phyloP scores from a whole-genome alignment of 2,113 vertebrate genomes.

The Synodontis membranacea region DNA sequence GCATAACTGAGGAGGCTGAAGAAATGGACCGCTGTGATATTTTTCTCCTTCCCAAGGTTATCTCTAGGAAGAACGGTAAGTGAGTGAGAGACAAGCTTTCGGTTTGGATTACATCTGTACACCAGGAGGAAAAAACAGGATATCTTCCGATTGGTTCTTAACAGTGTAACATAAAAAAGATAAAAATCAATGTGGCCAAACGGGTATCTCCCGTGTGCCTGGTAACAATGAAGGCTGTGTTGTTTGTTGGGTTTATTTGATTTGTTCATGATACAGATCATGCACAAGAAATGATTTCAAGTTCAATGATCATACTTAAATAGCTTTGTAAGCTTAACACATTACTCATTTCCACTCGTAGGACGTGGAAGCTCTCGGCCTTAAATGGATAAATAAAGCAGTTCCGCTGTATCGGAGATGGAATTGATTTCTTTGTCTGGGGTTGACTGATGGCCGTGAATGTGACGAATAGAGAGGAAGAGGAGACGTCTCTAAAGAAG shows the following conservation, averaged over 20 bases:
- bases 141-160: conserved; percentile 33
- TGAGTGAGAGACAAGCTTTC: conserved; percentile 45
- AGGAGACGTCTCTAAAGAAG: conserved; percentile 44
- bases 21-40: conserved; percentile 42
- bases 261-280: conserved; percentile 4
- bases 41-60: conserved; percentile 52
- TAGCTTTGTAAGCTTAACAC: conserved; percentile 22
- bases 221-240: conserved; percentile 19
- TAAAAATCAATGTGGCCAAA: conserved; percentile 45
- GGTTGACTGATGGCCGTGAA: conserved; percentile 51
- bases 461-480: conserved; percentile 43
- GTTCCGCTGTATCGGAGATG: conserved; percentile 38
- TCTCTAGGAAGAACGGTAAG: conserved; percentile 39
- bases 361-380: conserved; percentile 24
- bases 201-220: background rate
- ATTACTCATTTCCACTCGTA: conserved; percentile 33
- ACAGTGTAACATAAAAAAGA: conserved; percentile 35
- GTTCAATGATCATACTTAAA: conserved; percentile 37
- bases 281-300: background rate
- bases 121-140: conserved; percentile 27
- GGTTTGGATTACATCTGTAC: conserved; percentile 52
- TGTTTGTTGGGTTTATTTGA: conserved; percentile 12
- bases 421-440: conserved; percentile 53
- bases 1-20: conserved; percentile 40
- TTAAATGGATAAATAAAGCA: conserved; percentile 50